Evolutionary conservation across 2,888 invertebrate species (phyloP).

Genomic region (Agrotis ipsilon): DNA sequence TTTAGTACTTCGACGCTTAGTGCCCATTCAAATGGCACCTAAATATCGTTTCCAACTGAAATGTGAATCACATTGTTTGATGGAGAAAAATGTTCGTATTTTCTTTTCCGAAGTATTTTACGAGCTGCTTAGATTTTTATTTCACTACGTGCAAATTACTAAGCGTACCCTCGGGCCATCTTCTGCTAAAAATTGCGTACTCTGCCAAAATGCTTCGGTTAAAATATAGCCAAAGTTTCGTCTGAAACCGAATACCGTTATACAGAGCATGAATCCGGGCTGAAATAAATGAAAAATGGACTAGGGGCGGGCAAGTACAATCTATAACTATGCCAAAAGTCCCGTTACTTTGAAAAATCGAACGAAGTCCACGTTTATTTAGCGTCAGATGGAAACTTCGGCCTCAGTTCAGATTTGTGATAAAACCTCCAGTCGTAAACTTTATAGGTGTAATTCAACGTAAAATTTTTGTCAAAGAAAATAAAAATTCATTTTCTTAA

Average conservation of each 20-base stretch:
- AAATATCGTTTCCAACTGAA: background rate
- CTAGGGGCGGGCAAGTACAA: constrained; percentile 39
- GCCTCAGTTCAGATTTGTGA: constrained; percentile 27
- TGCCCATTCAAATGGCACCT: background rate
- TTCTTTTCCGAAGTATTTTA: constrained; percentile 8
- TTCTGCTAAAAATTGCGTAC: constrained; percentile 39
- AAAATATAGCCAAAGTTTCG: constrained; percentile 57
- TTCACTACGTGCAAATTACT: constrained; percentile 23
- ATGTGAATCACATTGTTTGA: background rate
- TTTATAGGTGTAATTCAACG: constrained; percentile 14
- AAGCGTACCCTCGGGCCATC: constrained; percentile 37
- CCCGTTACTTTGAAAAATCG: constrained; percentile 56
- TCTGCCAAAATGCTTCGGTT: constrained; percentile 37
- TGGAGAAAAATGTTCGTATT: background rate
- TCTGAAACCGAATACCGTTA: constrained; percentile 48
- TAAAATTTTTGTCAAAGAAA: constrained; percentile 19
- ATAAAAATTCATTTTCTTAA: too few species aligned
- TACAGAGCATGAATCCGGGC: constrained; percentile 45
- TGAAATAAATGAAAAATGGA: constrained; percentile 57
- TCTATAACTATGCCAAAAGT: constrained; percentile 54
- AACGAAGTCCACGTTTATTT: constrained; percentile 44
- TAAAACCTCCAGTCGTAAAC: constrained; percentile 36
- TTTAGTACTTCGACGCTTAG: constrained; percentile 19
- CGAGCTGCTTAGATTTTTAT: constrained; percentile 9
- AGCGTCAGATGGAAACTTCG: constrained; percentile 25